These are phyloP conservation scores for Coleophora flavipennella DNA, from an alignment of 2,888 invertebrate species.

Conservation along the genomic window DNA sequence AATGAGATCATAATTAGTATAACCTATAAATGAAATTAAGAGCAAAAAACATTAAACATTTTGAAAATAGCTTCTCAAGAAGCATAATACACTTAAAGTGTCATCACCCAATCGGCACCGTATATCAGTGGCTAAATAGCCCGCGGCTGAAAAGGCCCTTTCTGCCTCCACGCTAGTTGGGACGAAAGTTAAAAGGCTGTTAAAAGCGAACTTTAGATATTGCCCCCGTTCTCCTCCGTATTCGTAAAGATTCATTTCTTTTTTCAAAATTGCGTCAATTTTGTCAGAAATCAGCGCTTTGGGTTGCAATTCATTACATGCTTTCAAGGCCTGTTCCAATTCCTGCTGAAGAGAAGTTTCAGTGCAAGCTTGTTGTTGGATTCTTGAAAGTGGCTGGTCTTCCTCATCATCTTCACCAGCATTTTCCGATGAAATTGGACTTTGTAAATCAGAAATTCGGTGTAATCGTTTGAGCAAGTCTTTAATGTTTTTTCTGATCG, in stretches of 20 bases:
- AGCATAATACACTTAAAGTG: conserved; percentile 1
- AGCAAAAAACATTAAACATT: not conserved
- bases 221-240: not conserved
- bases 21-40: not conserved
- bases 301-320: no score
- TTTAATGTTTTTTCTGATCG: conserved; percentile 7
- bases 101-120: conserved; percentile 4
- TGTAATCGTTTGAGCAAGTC: conserved; percentile 8
- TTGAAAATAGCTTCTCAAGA: not conserved
- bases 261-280: no score
- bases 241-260: not conserved
- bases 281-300: not conserved
- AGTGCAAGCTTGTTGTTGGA: conserved; percentile 1
- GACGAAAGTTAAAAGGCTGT: not conserved
- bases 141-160: conserved; percentile 9
- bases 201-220: not conserved
- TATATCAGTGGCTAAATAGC: conserved; percentile 2
- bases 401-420: not conserved
- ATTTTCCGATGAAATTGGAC: conserved; percentile 1
- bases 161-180: conserved; percentile 8
- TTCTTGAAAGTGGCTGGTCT: not conserved
- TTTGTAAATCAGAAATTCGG: not conserved
- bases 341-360: conserved; percentile 2
- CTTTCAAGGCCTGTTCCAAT: not conserved
- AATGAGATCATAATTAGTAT: no score